Evolutionary conservation across 2,113 vertebrate genomes (phyloP).

Genomic region (Chaetura pelagica): DNA sequence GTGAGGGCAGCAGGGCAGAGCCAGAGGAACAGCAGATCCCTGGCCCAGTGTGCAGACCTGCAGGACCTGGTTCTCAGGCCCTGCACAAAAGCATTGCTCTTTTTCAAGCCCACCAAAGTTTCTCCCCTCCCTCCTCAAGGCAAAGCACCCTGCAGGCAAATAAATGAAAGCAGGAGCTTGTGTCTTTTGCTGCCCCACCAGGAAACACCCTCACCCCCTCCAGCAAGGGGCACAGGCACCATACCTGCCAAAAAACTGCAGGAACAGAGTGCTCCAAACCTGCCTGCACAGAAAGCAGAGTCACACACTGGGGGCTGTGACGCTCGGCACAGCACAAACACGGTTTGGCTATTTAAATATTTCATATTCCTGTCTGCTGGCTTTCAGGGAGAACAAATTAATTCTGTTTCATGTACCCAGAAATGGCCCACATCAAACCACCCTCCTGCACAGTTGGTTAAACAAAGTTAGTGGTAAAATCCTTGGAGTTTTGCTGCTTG

Average conservation of each 20-base stretch:
- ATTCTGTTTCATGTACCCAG: constrained; percentile 50
- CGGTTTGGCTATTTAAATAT: constrained; percentile 33
- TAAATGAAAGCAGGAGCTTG: fast-evolving
- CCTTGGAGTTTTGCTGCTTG: neutral
- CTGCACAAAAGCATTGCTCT: fast-evolving
- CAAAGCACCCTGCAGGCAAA: neutral
- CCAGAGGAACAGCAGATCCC: fast-evolving
- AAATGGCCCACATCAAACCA: constrained; percentile 26
- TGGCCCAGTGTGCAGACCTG: neutral
- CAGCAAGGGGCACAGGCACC: neutral
- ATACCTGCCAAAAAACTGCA: neutral
- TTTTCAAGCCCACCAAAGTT: neutral
- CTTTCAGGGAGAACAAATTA: constrained; percentile 38
- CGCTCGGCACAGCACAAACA: neutral
- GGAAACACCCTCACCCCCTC: fast-evolving
- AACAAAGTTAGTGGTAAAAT: neutral
- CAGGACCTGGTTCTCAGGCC: neutral
- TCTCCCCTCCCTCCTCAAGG: neutral
- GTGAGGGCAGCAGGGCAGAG: neutral
- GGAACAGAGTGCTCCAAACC: fast-evolving
- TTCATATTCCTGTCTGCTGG: constrained; percentile 41
- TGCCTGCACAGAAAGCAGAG: fast-evolving
- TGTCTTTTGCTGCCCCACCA: fast-evolving
- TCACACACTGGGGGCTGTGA: fast-evolving
- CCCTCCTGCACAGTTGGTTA: neutral